These are phyloP conservation scores for Cavia aperea DNA, from an alignment of 2,113 vertebrate genomes.

Conservation along the genomic window DNA sequence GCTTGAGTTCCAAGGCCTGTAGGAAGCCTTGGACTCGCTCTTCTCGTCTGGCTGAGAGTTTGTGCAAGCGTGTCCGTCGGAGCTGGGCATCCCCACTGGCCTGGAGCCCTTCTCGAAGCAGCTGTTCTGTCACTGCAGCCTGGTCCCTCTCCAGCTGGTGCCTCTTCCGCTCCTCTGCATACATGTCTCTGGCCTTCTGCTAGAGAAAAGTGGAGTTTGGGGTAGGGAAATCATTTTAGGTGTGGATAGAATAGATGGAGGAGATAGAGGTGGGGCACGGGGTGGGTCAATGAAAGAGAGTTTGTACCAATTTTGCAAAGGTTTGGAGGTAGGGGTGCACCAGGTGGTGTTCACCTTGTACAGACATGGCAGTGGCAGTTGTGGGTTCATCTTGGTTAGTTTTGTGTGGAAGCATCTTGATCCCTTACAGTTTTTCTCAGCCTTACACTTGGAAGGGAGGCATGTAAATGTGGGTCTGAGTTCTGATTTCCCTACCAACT, in stretches of 20 bases:
- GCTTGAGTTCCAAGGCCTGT: conserved; percentile 85
- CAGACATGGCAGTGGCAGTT: neutral
- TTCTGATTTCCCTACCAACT: conserved; percentile 42
- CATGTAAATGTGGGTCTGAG: conserved; percentile 2
- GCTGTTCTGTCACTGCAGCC: conserved; percentile 80
- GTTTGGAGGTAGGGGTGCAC: neutral
- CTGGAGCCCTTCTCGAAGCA: conserved; percentile 79
- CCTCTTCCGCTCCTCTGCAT: conserved; percentile 82
- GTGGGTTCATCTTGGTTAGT: conserved; percentile 11
- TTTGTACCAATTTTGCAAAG: neutral
- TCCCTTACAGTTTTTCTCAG: conserved; percentile 17
- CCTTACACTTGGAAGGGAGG: conserved; percentile 27
- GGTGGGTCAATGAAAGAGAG: neutral
- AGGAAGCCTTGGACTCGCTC: conserved; percentile 89
- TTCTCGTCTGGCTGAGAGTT: conserved; percentile 81
- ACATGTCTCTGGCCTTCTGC: conserved; percentile 89
- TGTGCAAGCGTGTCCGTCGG: conserved; percentile 80
- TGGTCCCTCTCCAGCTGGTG: conserved; percentile 90
- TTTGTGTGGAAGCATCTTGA: conserved; percentile 9
- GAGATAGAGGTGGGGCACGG: neutral
- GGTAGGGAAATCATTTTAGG: conserved; percentile 43
- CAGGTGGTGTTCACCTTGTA: neutral
- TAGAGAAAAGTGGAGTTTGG: conserved; percentile 53
- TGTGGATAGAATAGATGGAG: neutral
- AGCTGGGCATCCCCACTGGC: conserved; percentile 75